Conservation (phyloP, 2,113 vertebrate genomes). For the Ciconia stormi region DNA sequence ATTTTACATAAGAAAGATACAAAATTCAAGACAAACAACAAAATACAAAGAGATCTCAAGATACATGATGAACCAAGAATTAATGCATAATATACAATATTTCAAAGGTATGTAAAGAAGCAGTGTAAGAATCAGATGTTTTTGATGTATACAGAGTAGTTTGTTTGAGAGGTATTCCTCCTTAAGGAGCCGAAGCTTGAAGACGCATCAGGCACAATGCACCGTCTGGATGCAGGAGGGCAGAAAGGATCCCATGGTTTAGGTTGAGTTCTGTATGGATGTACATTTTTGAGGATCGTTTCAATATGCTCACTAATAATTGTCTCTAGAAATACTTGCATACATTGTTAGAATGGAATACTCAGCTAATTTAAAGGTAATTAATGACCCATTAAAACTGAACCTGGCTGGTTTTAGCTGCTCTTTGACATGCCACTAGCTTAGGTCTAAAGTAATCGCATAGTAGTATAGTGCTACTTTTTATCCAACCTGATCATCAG, state of each 20-base stretch:
- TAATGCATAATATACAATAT: constrained; percentile 43
- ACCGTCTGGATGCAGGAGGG: neutral
- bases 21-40: constrained; percentile 55
- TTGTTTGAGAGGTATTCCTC: neutral
- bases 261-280: neutral
- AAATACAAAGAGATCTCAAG: constrained; percentile 48
- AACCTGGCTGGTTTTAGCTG: neutral
- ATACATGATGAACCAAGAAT: constrained; percentile 20
- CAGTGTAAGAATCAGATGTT: neutral
- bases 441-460: neutral
- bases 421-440: neutral
- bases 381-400: neutral
- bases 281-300: neutral
- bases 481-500: neutral
- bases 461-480: neutral
- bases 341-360: neutral
- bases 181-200: neutral
- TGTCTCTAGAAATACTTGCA: neutral
- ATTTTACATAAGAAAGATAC: constrained; percentile 58
- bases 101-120: constrained; percentile 40
- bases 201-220: neutral
- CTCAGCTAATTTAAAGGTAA: neutral
- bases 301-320: neutral
- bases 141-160: neutral
- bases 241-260: neutral